Conservation (phyloP, 2,113 vertebrate species). For the Mobula birostris region DNA sequence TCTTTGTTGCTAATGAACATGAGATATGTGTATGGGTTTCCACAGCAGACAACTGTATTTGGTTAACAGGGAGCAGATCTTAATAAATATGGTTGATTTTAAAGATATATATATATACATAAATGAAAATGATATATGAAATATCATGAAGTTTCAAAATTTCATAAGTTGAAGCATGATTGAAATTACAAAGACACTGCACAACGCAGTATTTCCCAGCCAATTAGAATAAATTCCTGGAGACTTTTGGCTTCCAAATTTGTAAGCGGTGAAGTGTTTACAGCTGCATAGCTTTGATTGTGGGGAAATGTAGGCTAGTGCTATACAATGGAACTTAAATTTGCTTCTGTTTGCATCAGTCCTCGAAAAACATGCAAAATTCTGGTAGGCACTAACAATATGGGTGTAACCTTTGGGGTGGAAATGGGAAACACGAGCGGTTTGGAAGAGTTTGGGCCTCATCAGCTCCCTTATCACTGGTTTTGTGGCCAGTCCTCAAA, state of each 20-base stretch:
- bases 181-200: background rate
- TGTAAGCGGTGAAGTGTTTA: background rate
- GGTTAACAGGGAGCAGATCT: background rate
- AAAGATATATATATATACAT: background rate
- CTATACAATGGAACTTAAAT: background rate
- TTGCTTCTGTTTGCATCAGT: background rate
- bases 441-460: background rate
- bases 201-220: background rate
- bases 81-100: background rate
- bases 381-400: background rate
- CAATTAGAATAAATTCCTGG: background rate
- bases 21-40: background rate
- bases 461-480: background rate
- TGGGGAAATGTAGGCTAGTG: background rate
- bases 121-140: background rate
- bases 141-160: background rate
- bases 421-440: background rate
- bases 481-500: too few species aligned
- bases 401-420: background rate
- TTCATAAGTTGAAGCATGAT: background rate
- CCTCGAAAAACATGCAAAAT: background rate
- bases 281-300: background rate
- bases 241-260: background rate
- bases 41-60: background rate
- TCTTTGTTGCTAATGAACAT: background rate